Percentiles rank a stretch among this genome's conserved stretches.
Evolutionary conservation across 1,140 invertebrate genomes (phyloP).

Genomic region (Streblospio benedicti): DNA sequence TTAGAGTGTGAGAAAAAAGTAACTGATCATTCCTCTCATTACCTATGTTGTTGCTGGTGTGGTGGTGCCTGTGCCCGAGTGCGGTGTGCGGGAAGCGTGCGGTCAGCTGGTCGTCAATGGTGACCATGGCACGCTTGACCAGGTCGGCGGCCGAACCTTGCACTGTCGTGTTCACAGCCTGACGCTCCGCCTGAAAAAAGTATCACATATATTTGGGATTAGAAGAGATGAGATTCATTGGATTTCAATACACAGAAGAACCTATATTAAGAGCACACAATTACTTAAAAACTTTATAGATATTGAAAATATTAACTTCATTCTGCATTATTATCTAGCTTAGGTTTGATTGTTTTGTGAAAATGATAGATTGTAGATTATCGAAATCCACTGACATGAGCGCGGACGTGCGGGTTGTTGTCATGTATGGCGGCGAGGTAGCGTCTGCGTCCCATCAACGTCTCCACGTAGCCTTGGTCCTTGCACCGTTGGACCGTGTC

Average conservation of each 20-base stretch:
- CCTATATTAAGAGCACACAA: too few species aligned
- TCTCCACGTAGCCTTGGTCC: slow-evolving; percentile 70
- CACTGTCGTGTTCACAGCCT: slow-evolving; percentile 87
- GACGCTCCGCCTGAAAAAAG: slow-evolving; percentile 70
- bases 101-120: slow-evolving; percentile 57
- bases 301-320: too few species aligned
- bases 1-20: too few species aligned
- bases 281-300: too few species aligned
- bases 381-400: slow-evolving; percentile 45
- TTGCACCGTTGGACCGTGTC: slow-evolving; percentile 61
- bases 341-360: too few species aligned
- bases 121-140: slow-evolving; percentile 79
- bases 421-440: slow-evolving; percentile 70
- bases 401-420: slow-evolving; percentile 52
- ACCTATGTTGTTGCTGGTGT: too few species aligned
- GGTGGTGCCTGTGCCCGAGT: slow-evolving; percentile 25
- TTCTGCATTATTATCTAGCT: too few species aligned
- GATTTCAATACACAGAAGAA: too few species aligned
- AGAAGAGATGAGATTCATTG: too few species aligned
- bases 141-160: slow-evolving; percentile 95
- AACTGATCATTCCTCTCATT: too few species aligned
- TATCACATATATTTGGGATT: neutral
- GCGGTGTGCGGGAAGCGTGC: slow-evolving; percentile 27
- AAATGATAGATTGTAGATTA: too few species aligned
- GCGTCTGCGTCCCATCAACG: slow-evolving; percentile 67